A percentile compares a stretch with the other conserved stretches of the same genome.
These are phyloP conservation scores for Ephialtes manifestator DNA, from an alignment of 2,888 invertebrate genomes.

Conservation along the genomic window DNA sequence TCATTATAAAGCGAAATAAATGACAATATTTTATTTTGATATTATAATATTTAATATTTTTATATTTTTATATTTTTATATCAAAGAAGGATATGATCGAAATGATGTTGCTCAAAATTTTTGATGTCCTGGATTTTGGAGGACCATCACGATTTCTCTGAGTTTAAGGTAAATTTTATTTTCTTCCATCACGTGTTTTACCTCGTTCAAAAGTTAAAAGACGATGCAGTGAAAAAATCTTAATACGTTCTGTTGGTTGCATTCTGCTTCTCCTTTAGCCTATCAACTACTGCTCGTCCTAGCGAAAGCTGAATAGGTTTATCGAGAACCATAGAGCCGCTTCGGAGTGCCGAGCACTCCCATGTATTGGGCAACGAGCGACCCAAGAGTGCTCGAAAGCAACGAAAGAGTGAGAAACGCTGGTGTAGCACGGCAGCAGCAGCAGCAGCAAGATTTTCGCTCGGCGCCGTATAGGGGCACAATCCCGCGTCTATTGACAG, in stretches of 20 bases:
- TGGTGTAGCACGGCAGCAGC: conserved; percentile 15
- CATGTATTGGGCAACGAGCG: conserved; percentile 69
- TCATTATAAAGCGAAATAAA: too few relatives aligned
- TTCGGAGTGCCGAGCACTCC: conserved; percentile 63
- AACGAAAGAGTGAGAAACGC: conserved; percentile 34
- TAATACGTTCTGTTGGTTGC: not conserved
- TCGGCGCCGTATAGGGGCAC: conserved; percentile 71
- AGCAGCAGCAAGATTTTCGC: conserved; percentile 57
- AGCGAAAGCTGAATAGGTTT: conserved; percentile 44
- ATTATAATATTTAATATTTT: too few relatives aligned
- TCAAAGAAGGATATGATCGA: too few relatives aligned
- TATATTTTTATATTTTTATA: too few relatives aligned
- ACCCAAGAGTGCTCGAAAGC: conserved; percentile 46
- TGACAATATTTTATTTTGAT: too few relatives aligned
- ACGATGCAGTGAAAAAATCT: not conserved
- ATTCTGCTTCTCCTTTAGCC: conserved; percentile 5
- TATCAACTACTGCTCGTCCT: conserved; percentile 20
- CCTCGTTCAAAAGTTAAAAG: not conserved
- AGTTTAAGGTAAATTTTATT: not conserved
- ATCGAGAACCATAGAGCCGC: conserved; percentile 31
- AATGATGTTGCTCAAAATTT: too few relatives aligned
- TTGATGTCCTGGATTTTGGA: too few relatives aligned
- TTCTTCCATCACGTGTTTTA: not conserved
- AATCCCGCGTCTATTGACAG: conserved; percentile 72
- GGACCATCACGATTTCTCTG: too few relatives aligned